phyloP scores from a whole-genome alignment of 1,140 invertebrate species.

The Aphelenchoides fujianensis region DNA sequence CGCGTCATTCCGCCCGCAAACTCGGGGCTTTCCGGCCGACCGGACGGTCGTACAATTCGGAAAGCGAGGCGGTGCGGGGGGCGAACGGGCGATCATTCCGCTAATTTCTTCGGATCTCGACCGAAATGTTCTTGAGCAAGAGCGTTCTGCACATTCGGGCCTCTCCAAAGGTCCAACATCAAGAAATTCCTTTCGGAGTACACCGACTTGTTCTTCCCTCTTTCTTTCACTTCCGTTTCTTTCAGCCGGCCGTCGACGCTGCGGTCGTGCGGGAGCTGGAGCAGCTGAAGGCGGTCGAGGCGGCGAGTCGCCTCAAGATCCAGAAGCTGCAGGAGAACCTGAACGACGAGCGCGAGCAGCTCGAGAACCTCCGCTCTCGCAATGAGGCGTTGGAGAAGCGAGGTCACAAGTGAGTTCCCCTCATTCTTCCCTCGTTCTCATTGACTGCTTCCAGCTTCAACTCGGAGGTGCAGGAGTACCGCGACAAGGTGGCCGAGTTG shows the following conservation, averaged over 20 bases:
- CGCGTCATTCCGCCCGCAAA: too few relatives aligned
- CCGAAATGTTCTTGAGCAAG: too few relatives aligned
- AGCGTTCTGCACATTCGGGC: too few relatives aligned
- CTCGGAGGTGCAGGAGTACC: slow-evolving; percentile 15
- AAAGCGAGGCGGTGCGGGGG: too few relatives aligned
- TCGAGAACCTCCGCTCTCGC: slow-evolving; percentile 26
- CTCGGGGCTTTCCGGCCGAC: too few relatives aligned
- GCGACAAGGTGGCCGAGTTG: slow-evolving; percentile 24
- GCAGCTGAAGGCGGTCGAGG: slow-evolving; percentile 33
- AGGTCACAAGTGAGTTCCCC: slow-evolving; percentile 36
- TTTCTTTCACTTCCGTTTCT: too few relatives aligned
- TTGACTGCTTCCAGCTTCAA: slow-evolving; percentile 35
- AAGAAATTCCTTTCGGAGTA: too few relatives aligned
- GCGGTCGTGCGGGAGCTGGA: slow-evolving; percentile 23
- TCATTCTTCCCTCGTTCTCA: slow-evolving; percentile 26
- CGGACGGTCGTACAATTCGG: too few relatives aligned
- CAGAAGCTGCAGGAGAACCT: slow-evolving; percentile 29
- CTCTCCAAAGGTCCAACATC: too few relatives aligned
- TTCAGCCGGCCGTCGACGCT: neutral
- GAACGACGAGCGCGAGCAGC: slow-evolving; percentile 29
- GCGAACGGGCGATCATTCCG: too few relatives aligned
- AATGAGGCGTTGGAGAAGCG: slow-evolving; percentile 39
- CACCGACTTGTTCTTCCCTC: too few relatives aligned
- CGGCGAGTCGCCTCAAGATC: slow-evolving; percentile 23
- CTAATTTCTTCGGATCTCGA: too few relatives aligned